Percentiles rank a stretch among this genome's conserved stretches.
Conservation (phyloP, 2,797 vertebrate genomes). For the Nothura maculosa region DNA sequence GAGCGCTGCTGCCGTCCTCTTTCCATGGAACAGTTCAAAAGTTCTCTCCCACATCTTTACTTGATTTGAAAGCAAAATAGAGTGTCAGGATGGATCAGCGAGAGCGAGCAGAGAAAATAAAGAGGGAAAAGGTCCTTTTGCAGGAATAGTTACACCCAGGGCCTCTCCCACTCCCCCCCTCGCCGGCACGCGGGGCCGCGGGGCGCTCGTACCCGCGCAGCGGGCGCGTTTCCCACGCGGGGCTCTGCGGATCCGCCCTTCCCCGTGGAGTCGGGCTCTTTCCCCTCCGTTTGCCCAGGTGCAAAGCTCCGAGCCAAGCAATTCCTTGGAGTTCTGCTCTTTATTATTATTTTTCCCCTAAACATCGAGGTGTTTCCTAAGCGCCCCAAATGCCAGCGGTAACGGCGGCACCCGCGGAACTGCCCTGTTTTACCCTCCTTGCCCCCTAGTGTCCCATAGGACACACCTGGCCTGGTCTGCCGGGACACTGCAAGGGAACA, state of each 20-base stretch:
- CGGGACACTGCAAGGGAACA: background rate
- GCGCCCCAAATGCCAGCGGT: background rate
- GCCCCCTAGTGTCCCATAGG: no score
- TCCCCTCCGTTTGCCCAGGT: background rate
- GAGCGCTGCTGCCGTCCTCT: slow-evolving; percentile 21
- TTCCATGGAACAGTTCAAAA: slow-evolving; percentile 65
- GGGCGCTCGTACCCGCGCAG: background rate
- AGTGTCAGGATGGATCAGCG: slow-evolving; percentile 58
- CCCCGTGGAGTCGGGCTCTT: background rate
- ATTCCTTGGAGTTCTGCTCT: background rate
- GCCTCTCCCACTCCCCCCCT: background rate
- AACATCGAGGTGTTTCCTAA: background rate
- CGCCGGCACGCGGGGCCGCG: background rate
- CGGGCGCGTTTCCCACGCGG: slow-evolving; percentile 19
- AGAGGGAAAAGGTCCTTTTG: slow-evolving; percentile 4
- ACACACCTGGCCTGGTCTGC: no score
- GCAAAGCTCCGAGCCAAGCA: background rate
- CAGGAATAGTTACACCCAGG: background rate
- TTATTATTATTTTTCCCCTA: no score
- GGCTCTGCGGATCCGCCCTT: background rate
- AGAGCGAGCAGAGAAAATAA: background rate
- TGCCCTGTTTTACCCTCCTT: background rate
- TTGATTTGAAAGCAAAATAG: slow-evolving; percentile 74
- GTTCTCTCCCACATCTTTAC: slow-evolving; percentile 68
- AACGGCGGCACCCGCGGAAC: background rate